Percentiles rank a stretch among this genome's conserved stretches.
phyloP scores from a whole-genome alignment of 2,113 vertebrate species.

The Athene noctua region DNA sequence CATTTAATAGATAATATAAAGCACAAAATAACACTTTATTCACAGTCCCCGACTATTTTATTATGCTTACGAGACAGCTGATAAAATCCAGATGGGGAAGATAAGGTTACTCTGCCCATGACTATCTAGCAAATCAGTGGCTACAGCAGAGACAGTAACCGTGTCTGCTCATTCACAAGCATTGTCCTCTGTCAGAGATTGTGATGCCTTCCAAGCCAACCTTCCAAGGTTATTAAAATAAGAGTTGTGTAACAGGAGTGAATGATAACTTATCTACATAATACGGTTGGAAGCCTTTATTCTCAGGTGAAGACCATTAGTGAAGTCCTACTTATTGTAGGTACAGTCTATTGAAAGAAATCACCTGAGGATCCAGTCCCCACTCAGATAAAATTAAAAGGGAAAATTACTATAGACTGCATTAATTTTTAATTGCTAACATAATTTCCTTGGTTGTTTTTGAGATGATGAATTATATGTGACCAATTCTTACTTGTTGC shows the following conservation, averaged over 20 bases:
- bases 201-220: background rate
- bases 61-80: background rate
- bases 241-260: background rate
- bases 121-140: background rate
- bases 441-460: constrained; percentile 11
- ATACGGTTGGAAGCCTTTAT: background rate
- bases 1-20: background rate
- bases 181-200: background rate
- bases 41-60: background rate
- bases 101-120: background rate
- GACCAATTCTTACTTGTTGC: background rate
- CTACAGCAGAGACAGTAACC: fast-evolving
- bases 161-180: background rate
- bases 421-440: constrained; percentile 41
- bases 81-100: background rate
- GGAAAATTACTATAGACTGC: background rate
- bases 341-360: background rate
- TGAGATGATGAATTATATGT: background rate
- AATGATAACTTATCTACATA: background rate
- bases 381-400: background rate
- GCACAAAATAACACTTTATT: background rate
- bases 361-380: background rate
- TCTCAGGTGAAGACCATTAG: background rate
- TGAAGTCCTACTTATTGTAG: background rate
- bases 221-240: background rate